Evolutionary conservation across 2,113 vertebrate genomes (phyloP).

Genomic region (Myocastor coypus): DNA sequence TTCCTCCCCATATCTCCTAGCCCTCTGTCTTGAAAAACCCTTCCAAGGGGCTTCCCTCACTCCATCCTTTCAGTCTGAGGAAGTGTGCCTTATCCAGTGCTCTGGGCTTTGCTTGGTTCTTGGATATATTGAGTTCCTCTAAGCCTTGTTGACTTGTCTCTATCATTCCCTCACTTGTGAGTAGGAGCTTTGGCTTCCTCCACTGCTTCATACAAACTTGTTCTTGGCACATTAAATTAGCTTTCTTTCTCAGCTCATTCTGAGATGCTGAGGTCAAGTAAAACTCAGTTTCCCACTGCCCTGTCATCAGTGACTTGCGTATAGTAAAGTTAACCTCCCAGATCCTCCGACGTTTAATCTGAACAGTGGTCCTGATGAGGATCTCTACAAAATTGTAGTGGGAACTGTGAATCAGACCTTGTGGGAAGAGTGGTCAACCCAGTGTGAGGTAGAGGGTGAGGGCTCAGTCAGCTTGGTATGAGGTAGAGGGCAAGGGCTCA

Average conservation of each 20-base stretch:
- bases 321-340: not conserved
- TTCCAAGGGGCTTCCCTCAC: not conserved
- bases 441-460: too few relatives aligned
- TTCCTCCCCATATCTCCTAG: not conserved
- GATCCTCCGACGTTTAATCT: not conserved
- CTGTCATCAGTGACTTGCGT: not conserved
- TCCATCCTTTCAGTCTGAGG: not conserved
- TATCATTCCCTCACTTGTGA: not conserved
- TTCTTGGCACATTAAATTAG: not conserved
- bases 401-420: not conserved
- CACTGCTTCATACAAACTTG: not conserved
- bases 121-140: not conserved
- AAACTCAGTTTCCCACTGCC: not conserved
- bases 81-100: not conserved
- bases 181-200: not conserved
- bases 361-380: not conserved
- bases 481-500: too few relatives aligned
- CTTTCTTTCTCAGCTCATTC: not conserved
- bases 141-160: not conserved
- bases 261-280: slow-evolving; percentile 2
- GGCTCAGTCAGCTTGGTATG: too few relatives aligned
- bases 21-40: not conserved
- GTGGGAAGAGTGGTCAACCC: not conserved
- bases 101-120: not conserved
- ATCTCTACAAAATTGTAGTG: not conserved